Percentiles rank a stretch among this genome's conserved stretches.
Evolutionary conservation across 2,888 invertebrate genomes (phyloP).

Genomic region (Didymodactylos carnosus): DNA sequence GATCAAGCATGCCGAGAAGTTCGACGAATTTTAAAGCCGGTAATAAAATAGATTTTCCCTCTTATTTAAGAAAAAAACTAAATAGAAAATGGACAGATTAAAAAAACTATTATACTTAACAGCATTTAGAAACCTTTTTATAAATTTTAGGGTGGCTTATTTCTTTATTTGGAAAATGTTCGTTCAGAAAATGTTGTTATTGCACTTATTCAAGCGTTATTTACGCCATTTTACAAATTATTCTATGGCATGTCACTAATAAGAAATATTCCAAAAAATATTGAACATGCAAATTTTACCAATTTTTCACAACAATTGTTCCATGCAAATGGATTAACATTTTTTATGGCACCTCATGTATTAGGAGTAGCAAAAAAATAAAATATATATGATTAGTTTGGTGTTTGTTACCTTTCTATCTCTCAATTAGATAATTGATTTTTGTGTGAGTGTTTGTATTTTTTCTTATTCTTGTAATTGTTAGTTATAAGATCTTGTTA

Average conservation of each 20-base stretch:
- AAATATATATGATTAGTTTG: no score
- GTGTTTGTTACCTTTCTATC: no score
- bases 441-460: no score
- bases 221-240: neutral
- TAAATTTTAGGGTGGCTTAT: neutral
- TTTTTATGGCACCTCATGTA: neutral
- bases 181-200: neutral
- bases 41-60: no score
- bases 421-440: no score
- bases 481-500: no score
- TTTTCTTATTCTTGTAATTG: no score
- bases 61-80: no score
- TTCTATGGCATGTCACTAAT: neutral
- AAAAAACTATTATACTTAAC: neutral
- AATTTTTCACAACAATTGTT: neutral
- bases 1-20: conserved; percentile 21
- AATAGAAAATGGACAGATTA: no score
- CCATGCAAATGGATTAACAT: neutral
- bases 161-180: neutral
- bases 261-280: neutral
- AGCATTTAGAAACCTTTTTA: no score
- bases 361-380: neutral
- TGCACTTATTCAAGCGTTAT: neutral
- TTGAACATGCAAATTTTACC: neutral
- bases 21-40: conserved; percentile 24